These are phyloP conservation scores for Cephus pygmeus DNA, from an alignment of 2,888 invertebrate genomes.

Conservation along the genomic window DNA sequence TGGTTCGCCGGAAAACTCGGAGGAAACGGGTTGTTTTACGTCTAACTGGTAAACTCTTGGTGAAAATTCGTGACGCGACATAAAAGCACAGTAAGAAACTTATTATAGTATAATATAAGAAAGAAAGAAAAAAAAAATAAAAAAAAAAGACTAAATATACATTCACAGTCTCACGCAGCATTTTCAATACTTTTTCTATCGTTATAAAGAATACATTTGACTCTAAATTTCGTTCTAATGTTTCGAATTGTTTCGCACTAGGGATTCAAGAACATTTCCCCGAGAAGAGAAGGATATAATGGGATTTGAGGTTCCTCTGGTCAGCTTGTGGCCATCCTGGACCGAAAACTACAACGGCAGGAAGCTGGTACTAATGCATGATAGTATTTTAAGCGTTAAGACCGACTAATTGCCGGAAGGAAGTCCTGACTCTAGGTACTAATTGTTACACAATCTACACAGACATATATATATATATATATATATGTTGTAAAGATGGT, in stretches of 20 bases:
- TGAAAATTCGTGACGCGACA: background rate
- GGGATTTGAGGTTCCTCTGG: conserved; percentile 42
- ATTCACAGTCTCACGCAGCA: too few species aligned
- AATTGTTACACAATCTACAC: background rate
- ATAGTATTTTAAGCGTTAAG: background rate
- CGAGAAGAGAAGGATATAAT: conserved; percentile 12
- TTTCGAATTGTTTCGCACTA: background rate
- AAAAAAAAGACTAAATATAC: background rate
- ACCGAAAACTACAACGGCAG: conserved; percentile 17
- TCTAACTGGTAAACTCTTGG: background rate
- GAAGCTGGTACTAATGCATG: background rate
- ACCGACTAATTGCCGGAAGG: background rate
- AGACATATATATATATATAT: too few species aligned
- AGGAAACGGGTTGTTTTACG: background rate
- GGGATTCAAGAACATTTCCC: background rate
- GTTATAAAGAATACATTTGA: too few species aligned
- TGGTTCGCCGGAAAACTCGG: background rate
- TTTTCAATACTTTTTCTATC: too few species aligned
- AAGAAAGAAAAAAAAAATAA: background rate
- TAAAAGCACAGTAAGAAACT: background rate
- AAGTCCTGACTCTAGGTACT: background rate
- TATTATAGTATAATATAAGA: background rate
- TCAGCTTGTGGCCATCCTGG: conserved; percentile 36
- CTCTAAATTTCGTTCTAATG: background rate
- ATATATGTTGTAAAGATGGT: background rate